A percentile compares a stretch with the other conserved stretches of the same genome.
phyloP scores from a whole-genome alignment of 1,140 invertebrate genomes.

The Lineus longissimus region DNA sequence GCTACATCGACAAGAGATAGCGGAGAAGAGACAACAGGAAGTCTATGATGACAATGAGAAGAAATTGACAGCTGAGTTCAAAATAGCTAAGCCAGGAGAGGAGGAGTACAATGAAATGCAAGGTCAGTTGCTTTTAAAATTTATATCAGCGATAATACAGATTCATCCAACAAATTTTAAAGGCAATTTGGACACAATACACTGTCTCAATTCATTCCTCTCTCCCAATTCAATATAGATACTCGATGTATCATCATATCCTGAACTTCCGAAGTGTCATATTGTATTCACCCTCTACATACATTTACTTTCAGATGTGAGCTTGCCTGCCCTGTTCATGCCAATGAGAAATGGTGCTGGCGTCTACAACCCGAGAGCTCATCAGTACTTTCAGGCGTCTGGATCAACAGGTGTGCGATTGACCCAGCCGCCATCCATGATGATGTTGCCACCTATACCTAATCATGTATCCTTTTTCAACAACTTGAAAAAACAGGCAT shows the following conservation, averaged over 20 bases:
- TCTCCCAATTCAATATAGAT: no score
- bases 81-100: slow-evolving; percentile 32
- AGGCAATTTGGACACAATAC: no score
- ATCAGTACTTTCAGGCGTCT: slow-evolving; percentile 47
- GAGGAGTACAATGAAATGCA: slow-evolving; percentile 38
- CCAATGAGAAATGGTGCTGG: slow-evolving; percentile 32
- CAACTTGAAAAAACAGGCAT: no score
- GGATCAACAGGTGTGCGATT: slow-evolving; percentile 38
- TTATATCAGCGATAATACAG: neutral
- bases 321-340: slow-evolving; percentile 50
- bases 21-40: slow-evolving; percentile 29
- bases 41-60: slow-evolving; percentile 37
- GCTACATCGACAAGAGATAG: slow-evolving; percentile 31
- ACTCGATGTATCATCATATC: no score
- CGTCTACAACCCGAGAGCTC: slow-evolving; percentile 46
- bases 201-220: no score
- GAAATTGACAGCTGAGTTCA: slow-evolving; percentile 41
- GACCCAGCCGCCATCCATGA: slow-evolving; percentile 47
- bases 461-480: slow-evolving; percentile 39
- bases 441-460: slow-evolving; percentile 43
- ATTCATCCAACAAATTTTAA: neutral
- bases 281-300: neutral
- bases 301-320: slow-evolving; percentile 36
- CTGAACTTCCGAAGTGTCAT: neutral
- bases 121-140: slow-evolving; percentile 23